Evolutionary conservation across 2,797 vertebrate genomes (phyloP).

Genomic region (Phaenicophaeus curvirostris): DNA sequence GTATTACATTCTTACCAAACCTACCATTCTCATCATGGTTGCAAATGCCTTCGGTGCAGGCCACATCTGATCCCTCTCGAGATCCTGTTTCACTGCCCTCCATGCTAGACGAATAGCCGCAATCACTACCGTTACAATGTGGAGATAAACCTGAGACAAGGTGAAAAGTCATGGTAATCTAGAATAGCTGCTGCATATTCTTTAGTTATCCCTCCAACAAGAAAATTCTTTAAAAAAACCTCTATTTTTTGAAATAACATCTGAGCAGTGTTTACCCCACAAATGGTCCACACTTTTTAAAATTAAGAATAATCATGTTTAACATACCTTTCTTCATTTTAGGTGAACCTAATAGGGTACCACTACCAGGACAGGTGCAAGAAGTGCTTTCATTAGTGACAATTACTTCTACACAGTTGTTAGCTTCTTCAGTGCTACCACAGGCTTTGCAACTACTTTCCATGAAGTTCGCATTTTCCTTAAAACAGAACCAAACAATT

Average conservation of each 20-base stretch:
- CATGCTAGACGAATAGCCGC: conserved; percentile 95
- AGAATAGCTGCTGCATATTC: neutral
- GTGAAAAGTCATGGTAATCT: neutral
- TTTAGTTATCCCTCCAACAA: neutral
- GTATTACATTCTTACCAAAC: neutral
- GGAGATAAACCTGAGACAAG: conserved; percentile 83
- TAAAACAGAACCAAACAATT: neutral
- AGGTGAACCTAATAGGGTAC: conserved; percentile 83
- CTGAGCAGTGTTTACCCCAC: neutral
- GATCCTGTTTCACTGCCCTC: conserved; percentile 93
- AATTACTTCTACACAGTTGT: conserved; percentile 82
- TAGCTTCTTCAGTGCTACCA: conserved; percentile 79
- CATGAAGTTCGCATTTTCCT: conserved; percentile 85
- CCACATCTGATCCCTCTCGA: conserved; percentile 92
- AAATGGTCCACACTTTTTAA: neutral
- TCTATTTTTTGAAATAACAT: neutral
- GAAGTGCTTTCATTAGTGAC: conserved; percentile 81
- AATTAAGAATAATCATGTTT: neutral
- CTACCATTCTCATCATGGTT: conserved; percentile 93
- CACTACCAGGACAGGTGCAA: conserved; percentile 86
- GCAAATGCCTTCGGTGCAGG: conserved; percentile 96
- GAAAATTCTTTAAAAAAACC: neutral
- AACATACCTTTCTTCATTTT: conserved; percentile 89
- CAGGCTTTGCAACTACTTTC: conserved; percentile 88
- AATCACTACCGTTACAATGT: conserved; percentile 91